Evolutionary conservation across 2,888 invertebrate genomes (phyloP), one percentile per base, ranked within the genome.

Genomic region (Tenodera sinensis): DNA sequence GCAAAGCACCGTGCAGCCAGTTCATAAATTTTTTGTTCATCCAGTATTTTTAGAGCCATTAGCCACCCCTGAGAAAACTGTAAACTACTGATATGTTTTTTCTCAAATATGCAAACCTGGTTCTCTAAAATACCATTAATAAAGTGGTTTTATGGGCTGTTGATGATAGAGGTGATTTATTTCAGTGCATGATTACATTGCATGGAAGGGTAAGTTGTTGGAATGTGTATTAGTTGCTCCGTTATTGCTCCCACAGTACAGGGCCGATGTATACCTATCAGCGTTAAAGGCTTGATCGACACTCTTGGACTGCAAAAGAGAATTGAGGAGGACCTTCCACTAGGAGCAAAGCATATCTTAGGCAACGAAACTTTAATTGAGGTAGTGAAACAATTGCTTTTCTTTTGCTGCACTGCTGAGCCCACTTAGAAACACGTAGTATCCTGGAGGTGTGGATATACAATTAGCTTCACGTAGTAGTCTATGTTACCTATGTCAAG

Each of bases 201-300:
- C 54, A 71, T 71, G 54, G 54, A 25, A 71, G 15, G 54, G 54
- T 71, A 71, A 71, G 54, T 71, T 71, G 6, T 71, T 71, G 54
- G 54, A 71, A 71, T 71, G 54, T 71, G 54, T 71, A 71, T 25
- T 71, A 71, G 54, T 71, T 71, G 54, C 54, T 71, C 54, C 54
- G 6, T 71, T 71, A 71, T 71, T 71, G 54, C 83, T 82, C 47
- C 83, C 83, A 27, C 54, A 88, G 88, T 88, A 85, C 88, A 88
- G 81, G 81, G 84, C 2, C 71, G 88, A 71, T 88, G 88, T 71
- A 85, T 88, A n/a, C 88, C 88, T 28, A 84, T 88, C 84, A 85
- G 81, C 81, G 85, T 82, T 30, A 88, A 47, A 84, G 82, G 84
- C 88, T 42, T 28, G 28, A 47, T 85, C 88, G 28, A 71, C 85